These are phyloP conservation scores for Corapipo altera DNA, from an alignment of 2,113 vertebrate genomes.

Conservation along the genomic window DNA sequence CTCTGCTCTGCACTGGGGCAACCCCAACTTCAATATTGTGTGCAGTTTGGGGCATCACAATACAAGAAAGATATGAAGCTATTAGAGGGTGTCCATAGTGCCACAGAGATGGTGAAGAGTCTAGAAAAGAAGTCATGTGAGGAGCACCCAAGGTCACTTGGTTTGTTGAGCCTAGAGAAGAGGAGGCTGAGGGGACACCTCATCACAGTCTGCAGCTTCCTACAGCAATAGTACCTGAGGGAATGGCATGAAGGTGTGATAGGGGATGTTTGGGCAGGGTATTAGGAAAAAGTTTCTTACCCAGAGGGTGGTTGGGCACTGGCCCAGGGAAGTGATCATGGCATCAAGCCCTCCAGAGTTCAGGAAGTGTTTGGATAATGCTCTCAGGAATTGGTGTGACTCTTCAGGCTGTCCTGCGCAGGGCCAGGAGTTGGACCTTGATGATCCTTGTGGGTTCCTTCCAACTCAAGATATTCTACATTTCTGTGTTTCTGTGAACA, in stretches of 20 bases:
- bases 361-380: neutral
- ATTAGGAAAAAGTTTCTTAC: neutral
- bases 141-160: neutral
- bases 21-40: neutral
- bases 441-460: neutral
- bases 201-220: neutral
- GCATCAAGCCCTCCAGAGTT: neutral
- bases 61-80: neutral
- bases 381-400: neutral
- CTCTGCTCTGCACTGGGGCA: accelerated
- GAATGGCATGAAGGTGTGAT: neutral
- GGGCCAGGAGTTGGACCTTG: neutral
- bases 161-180: neutral
- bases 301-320: too few species aligned
- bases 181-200: neutral
- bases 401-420: neutral
- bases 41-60: accelerated
- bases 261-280: neutral
- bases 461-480: neutral
- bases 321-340: neutral
- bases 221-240: neutral
- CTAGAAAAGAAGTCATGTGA: accelerated
- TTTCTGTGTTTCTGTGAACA: neutral
- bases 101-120: too few species aligned
- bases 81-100: neutral